Conservation (phyloP, 2,113 vertebrate species). For the Aldabrachelys gigantea region DNA sequence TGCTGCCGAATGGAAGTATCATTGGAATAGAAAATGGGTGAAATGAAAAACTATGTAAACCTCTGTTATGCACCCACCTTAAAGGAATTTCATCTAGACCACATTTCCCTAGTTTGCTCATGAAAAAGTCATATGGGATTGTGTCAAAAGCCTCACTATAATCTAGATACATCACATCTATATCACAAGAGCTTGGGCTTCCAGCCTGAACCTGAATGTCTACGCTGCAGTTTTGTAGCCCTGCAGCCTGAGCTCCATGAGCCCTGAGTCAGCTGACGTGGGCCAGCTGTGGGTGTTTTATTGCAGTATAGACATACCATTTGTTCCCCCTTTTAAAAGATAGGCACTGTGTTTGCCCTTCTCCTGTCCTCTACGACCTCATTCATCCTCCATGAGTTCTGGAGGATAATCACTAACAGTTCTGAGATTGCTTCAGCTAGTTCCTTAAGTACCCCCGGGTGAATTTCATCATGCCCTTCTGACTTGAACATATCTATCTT, state of each 20-base stretch:
- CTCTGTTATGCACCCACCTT: background rate
- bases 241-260: background rate
- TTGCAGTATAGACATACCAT: background rate
- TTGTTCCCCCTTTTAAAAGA: background rate
- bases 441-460: background rate
- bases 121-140: background rate
- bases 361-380: background rate
- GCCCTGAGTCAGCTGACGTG: background rate
- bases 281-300: background rate
- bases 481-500: background rate
- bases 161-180: background rate
- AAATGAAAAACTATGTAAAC: background rate
- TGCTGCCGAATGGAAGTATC: background rate
- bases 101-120: background rate
- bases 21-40: background rate
- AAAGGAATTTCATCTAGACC: background rate
- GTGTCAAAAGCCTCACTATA: background rate
- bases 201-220: background rate
- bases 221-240: background rate
- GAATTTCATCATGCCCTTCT: background rate
- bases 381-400: background rate
- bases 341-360: background rate
- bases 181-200: background rate
- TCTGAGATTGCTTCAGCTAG: background rate
- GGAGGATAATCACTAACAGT: background rate